phyloP scores from a whole-genome alignment of 1,140 invertebrate species.

The Macrosteles quadrilineatus region DNA sequence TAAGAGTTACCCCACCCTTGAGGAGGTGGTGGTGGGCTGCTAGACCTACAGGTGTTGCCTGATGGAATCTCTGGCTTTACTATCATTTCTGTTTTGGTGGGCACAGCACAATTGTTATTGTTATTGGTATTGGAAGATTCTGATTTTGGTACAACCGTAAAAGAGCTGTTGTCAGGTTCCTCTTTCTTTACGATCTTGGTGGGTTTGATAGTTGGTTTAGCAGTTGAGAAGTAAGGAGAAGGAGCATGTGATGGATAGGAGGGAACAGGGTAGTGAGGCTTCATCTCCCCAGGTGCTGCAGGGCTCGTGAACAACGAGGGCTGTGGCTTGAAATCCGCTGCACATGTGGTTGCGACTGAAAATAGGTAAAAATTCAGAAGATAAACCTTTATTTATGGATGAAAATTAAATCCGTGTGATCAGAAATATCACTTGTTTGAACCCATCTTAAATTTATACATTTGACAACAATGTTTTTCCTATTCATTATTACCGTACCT shows the following conservation, averaged over 20 bases:
- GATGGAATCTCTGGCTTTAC: constrained; percentile 39
- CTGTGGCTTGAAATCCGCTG: constrained; percentile 21
- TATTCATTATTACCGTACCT: no score
- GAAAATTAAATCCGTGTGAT: no score
- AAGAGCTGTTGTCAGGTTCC: constrained; percentile 41
- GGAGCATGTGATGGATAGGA: constrained; percentile 38
- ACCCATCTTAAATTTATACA: no score
- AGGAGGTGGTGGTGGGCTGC: constrained; percentile 51
- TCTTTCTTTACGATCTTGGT: constrained; percentile 56
- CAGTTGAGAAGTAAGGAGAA: constrained; percentile 40
- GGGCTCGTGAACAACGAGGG: constrained; percentile 21
- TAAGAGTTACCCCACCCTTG: constrained; percentile 55
- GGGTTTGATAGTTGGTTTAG: constrained; percentile 55
- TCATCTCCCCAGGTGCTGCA: constrained; percentile 38
- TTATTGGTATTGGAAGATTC: constrained; percentile 51
- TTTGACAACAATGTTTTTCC: no score
- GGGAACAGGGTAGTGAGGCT: constrained; percentile 42
- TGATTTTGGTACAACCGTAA: constrained; percentile 51
- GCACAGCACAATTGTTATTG: constrained; percentile 19
- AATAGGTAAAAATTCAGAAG: neutral
- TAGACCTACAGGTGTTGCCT: constrained; percentile 50
- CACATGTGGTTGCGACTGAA: constrained; percentile 15
- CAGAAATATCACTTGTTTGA: no score
- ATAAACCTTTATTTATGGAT: no score
- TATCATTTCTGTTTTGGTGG: constrained; percentile 30